Evolutionary conservation across 2,797 vertebrate genomes (phyloP), one percentile per base, ranked within the genome.

Genomic region (Ctenopoma kingsleyae): DNA sequence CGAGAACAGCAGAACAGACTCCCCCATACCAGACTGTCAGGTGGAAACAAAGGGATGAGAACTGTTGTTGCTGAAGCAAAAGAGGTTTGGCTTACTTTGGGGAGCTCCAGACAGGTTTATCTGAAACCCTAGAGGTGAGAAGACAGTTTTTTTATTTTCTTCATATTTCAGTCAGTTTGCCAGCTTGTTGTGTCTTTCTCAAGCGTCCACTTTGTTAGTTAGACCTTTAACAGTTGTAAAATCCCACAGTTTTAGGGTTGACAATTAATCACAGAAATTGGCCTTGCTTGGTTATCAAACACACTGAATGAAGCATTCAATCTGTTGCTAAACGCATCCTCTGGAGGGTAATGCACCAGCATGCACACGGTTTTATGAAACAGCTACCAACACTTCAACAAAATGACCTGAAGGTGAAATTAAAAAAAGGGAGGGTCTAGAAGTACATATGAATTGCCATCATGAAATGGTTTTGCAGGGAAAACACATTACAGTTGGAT

Each of bases 81-180:
- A 94, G 93, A 94, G 83, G 79, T 59, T 84, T 84, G 91, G 92
- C 94, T 96, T 96, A 94, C 94, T 97, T 95, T 94, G 95, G 90
- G 93, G 93, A 90, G 94, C 95, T 95, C 94, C 95, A 95, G 94
- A 95, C 91, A 96, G 95, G 94, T 95, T 96, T 95, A 96, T 95
- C 94, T 96, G 95, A 96, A 97, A 97, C 86, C 94, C 95, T 96
- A 85, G 86, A 95, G 96, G 95, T 86, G 91, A 94, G 93, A 92
- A 96, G 90, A 96, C 91, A 94, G 91, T 32, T 32, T 90, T 89
- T 93, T 94, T 85, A 88, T 70, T 86, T 82, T 66, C 69, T 73
- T 86, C 73, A 86, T 57, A 76, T 48, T 69, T 81, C 78, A 79
- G 71, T 74, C 63, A 67, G 12, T 19, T 50, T 60, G 47, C 30